Evolutionary conservation across 30 jellyfish, hydroid and myxozoan genomes (phyloP).

Genomic region (Clytia hemisphaerica): DNA sequence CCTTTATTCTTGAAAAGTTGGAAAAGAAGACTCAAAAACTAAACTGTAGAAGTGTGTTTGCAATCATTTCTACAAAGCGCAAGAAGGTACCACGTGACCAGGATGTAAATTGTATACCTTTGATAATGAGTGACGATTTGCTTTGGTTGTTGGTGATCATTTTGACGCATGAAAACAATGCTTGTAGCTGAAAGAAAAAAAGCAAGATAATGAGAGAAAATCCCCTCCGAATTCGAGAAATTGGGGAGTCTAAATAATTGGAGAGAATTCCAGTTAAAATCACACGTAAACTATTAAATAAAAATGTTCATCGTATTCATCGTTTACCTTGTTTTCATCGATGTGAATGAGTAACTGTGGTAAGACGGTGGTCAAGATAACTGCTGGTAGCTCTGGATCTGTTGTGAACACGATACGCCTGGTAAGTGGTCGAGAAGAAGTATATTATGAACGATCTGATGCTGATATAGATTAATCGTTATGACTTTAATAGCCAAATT

Average conservation of each 20-base stretch:
- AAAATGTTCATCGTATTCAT: neutral
- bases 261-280: neutral
- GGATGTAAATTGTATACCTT: too few relatives aligned
- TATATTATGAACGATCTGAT: neutral
- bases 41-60: too few relatives aligned
- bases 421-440: neutral
- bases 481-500: too few relatives aligned
- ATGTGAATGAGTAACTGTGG: constrained; percentile 78
- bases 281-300: neutral
- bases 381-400: constrained; percentile 88
- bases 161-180: neutral
- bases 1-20: too few relatives aligned
- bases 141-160: constrained; percentile 5
- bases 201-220: too few relatives aligned
- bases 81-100: too few relatives aligned
- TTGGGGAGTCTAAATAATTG: neutral
- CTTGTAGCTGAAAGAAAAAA: constrained; percentile 4
- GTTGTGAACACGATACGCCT: constrained; percentile 87
- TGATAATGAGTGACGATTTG: too few relatives aligned
- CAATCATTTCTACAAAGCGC: too few relatives aligned
- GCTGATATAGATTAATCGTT: too few relatives aligned
- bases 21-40: too few relatives aligned
- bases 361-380: constrained; percentile 72
- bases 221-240: neutral
- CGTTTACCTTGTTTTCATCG: constrained; percentile 73